Evolutionary conservation across 2,888 invertebrate species (phyloP).

Genomic region (Limnephilus marmoratus): DNA sequence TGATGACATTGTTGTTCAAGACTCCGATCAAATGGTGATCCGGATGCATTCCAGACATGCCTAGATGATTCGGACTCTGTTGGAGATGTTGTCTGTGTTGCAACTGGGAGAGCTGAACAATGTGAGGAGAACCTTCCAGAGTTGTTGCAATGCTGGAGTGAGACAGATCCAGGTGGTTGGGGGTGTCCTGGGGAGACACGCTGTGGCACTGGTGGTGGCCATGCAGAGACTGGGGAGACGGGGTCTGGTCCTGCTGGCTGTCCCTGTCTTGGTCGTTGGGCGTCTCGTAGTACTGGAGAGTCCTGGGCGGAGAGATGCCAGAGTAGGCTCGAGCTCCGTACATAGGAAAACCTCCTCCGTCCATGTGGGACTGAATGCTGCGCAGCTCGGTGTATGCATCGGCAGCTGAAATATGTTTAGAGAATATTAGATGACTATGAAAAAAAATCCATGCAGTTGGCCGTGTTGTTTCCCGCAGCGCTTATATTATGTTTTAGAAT

Average conservation of each 20-base stretch:
- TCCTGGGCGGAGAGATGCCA: constrained; percentile 15
- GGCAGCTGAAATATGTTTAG: constrained; percentile 47
- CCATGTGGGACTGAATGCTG: constrained; percentile 57
- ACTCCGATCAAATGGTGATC: constrained; percentile 64
- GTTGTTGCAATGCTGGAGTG: constrained; percentile 48
- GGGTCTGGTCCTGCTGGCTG: constrained; percentile 56
- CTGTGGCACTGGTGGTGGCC: constrained; percentile 65
- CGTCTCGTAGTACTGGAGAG: constrained; percentile 67
- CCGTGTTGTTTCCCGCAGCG: too few species aligned
- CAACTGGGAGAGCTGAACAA: constrained; percentile 57
- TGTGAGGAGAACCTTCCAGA: constrained; percentile 61
- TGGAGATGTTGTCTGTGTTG: constrained; percentile 48
- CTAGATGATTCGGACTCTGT: constrained; percentile 48
- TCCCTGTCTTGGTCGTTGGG: constrained; percentile 52
- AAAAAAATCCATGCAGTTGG: neutral
- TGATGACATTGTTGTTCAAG: constrained; percentile 64
- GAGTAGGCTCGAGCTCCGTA: constrained; percentile 39
- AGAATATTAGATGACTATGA: neutral
- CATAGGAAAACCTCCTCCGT: constrained; percentile 27
- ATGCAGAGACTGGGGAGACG: constrained; percentile 65
- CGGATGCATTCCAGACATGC: constrained; percentile 48
- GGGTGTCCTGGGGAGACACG: constrained; percentile 58
- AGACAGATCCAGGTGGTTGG: constrained; percentile 59
- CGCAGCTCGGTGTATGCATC: constrained; percentile 58
- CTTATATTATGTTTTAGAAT: too few species aligned